A percentile compares a stretch with the other conserved stretches of the same genome.
phyloP scores from a whole-genome alignment of 23 tunicate species.

The Ascidia mentula region DNA sequence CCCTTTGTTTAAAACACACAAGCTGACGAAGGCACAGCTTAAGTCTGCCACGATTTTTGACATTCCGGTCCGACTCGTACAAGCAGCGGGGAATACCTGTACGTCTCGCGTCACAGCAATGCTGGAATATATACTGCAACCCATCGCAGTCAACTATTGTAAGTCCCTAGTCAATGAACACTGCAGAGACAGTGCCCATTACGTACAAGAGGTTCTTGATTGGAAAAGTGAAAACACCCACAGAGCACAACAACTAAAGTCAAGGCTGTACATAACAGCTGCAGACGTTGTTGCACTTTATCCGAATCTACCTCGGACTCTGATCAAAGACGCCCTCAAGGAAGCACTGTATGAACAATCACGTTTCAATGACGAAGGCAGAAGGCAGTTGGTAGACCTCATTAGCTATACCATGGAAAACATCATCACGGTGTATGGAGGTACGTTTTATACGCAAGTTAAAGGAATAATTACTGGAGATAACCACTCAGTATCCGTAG shows the following conservation, averaged over 20 bases:
- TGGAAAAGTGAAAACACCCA: neutral
- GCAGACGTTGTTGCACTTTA: neutral
- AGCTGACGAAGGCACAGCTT: neutral
- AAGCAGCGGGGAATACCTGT: constrained; percentile 3
- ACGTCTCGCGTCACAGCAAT: neutral
- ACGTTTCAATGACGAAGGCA: neutral
- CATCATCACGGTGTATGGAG: neutral
- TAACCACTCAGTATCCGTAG: neutral
- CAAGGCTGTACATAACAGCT: neutral
- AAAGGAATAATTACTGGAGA: neutral
- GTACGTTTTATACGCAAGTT: neutral
- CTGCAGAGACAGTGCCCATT: neutral
- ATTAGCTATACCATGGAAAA: neutral
- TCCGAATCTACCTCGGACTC: neutral
- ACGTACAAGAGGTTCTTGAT: neutral
- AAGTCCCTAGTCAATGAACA: neutral
- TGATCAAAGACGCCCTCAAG: neutral
- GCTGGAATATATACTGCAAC: neutral
- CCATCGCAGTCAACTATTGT: neutral
- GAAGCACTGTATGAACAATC: neutral
- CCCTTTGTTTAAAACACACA: constrained; percentile 13
- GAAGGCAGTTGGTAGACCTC: neutral
- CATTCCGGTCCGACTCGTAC: constrained; percentile 8
- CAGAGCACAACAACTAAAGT: neutral
- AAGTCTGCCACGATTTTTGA: neutral